Evolutionary conservation across 2,888 invertebrate genomes (phyloP).

Genomic region (Prosopocoilus inquinatus): DNA sequence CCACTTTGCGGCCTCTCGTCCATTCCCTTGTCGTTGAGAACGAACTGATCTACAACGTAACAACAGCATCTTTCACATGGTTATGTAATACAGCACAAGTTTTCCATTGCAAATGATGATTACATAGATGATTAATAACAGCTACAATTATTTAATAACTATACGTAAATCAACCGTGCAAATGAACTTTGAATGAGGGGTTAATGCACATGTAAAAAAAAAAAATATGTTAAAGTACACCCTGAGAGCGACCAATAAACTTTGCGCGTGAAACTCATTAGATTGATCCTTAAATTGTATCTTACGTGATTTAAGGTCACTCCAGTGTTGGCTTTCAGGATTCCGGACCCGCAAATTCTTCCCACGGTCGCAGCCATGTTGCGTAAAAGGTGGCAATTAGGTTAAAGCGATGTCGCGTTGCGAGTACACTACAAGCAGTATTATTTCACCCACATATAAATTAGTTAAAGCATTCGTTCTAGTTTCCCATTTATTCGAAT

Average conservation of each 20-base stretch:
- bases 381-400: conserved; percentile 43
- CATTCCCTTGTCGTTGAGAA: conserved; percentile 76
- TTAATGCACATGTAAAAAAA: conserved; percentile 1
- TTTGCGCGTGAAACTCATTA: not conserved
- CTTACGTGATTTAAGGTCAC: conserved; percentile 70
- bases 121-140: too few relatives aligned
- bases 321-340: conserved; percentile 72
- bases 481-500: conserved; percentile 3
- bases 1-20: conserved; percentile 76
- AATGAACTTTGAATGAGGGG: conserved; percentile 16
- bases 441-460: too few relatives aligned
- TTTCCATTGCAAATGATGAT: conserved; percentile 1
- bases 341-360: conserved; percentile 80
- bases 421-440: too few relatives aligned
- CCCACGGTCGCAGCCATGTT: conserved; percentile 88
- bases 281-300: not conserved
- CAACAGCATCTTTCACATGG: not conserved
- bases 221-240: not conserved
- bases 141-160: too few relatives aligned
- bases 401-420: too few relatives aligned
- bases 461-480: too few relatives aligned
- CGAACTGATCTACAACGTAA: conserved; percentile 64
- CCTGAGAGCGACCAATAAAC: too few relatives aligned
- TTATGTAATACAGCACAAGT: conserved; percentile 5
- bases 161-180: not conserved